phyloP scores from a whole-genome alignment of 1,140 invertebrate genomes.

The Teleopsis dalmanni region DNA sequence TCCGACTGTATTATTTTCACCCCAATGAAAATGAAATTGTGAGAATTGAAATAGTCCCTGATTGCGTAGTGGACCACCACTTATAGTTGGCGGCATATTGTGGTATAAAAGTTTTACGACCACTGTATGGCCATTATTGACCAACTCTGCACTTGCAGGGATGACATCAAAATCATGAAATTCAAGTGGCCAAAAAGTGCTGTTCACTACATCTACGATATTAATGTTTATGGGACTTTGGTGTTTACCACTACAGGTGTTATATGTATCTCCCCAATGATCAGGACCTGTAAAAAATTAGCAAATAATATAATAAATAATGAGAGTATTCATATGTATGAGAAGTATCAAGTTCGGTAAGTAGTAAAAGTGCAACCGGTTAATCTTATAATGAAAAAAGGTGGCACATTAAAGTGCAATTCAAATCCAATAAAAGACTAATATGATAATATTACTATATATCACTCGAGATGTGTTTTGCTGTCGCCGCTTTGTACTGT shows the following conservation, averaged over 20 bases:
- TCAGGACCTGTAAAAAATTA: conserved; percentile 51
- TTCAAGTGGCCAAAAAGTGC: conserved; percentile 47
- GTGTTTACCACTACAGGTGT: conserved; percentile 64
- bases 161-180: conserved; percentile 53
- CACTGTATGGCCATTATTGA: conserved; percentile 71
- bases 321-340: no score
- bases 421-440: no score
- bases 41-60: conserved; percentile 63
- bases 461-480: no score
- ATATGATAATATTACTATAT: no score
- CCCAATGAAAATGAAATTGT: conserved; percentile 74
- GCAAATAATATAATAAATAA: neutral
- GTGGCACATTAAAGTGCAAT: no score
- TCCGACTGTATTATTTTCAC: conserved; percentile 68
- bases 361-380: no score
- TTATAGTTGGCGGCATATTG: conserved; percentile 47
- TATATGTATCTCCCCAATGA: conserved; percentile 61
- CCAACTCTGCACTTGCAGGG: conserved; percentile 50
- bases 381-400: no score
- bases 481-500: no score
- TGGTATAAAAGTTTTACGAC: conserved; percentile 51
- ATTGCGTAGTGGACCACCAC: conserved; percentile 57
- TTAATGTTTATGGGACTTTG: conserved; percentile 78
- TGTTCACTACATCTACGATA: conserved; percentile 49
- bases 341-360: no score